Base-by-base conservation (phyloP, 2,888 invertebrate genomes). In the Trilocha varians region DNA sequence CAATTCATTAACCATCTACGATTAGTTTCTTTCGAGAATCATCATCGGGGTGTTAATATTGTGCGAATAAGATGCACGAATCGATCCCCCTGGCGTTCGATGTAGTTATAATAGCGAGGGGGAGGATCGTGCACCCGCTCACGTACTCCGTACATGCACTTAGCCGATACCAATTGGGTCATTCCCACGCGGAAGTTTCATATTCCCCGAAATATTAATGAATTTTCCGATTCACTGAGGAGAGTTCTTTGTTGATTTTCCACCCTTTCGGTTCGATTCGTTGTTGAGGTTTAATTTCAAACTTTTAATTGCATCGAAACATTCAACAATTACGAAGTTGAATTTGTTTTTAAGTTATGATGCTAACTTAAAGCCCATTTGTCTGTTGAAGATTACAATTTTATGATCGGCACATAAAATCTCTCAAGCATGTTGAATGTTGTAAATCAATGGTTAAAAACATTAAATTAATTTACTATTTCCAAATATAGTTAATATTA, bases 1-100 rank as follows among this genome's bases (percentile, higher is more conserved):
- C 5, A 4, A 3, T 25, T 9, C 11, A 25, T 9, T 25, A 4
- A 11, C 4, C 25, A 25, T 25, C 11, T 5, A 25, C 11, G 4
- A 11, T 25, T 4, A 11, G 25, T 25, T 25, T 4, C 25, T 25
- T 25, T 6, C 38, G 36, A 40, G 18, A 11, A 25, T 25, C 25
- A 83, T 83, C 82, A 80, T 83, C 79, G 78, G 70, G 73, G 73
- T 57, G 71, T 76, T 75, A 76, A 76, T 77, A 79, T 70, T 82
- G 75, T 74, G 80, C 71, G 78, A 78, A 79, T 80, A 77, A 78
- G 72, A 69, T 68, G 70, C 70, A 68, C 34, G 67, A 70, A 67
- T 64, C 70, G 65, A 70, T 75, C 79, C 77, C 73, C 69, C 61
- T 57, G 55, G 49, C 57, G 55, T 60, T 57, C 62, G 59, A 53